These are phyloP conservation scores for Eufriesea mexicana DNA, from an alignment of 1,140 invertebrate genomes.

Conservation along the genomic window DNA sequence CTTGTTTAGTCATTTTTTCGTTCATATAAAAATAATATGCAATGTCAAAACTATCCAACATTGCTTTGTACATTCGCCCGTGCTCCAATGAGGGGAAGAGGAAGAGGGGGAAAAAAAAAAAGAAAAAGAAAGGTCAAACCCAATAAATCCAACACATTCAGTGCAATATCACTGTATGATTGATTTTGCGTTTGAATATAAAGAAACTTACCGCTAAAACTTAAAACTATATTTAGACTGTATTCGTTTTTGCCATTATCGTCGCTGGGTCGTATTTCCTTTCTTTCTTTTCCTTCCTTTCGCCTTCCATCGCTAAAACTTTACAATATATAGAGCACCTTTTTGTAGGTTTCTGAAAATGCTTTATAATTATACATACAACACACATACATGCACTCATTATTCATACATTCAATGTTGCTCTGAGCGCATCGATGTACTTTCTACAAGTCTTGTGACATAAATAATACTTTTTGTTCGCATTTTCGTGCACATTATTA, in stretches of 20 bases:
- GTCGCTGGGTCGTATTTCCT: background rate
- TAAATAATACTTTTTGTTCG: conserved; percentile 40
- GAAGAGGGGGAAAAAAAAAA: conserved; percentile 20
- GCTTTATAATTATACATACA: background rate
- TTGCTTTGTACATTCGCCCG: conserved; percentile 83
- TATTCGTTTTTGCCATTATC: background rate
- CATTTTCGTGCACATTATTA: background rate
- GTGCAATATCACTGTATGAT: conserved; percentile 60
- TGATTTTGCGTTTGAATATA: conserved; percentile 25
- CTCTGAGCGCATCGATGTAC: background rate
- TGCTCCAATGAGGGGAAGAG: conserved; percentile 76
- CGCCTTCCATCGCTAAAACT: background rate
- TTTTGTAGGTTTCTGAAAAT: background rate
- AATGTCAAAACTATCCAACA: conserved; percentile 79
- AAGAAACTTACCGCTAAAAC: conserved; percentile 54
- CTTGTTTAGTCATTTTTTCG: background rate
- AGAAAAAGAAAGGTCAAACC: conserved; percentile 77
- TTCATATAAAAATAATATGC: conserved; percentile 81
- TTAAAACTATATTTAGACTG: conserved; percentile 44
- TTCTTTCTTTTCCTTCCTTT: background rate
- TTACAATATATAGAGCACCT: background rate
- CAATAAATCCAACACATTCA: conserved; percentile 71
- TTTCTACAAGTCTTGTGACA: conserved; percentile 30
- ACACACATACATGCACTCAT: background rate
- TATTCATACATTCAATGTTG: background rate